Percentiles rank a stretch among this genome's conserved stretches.
Conservation (phyloP, 2,797 vertebrate species). For the Champsocephalus esox region DNA sequence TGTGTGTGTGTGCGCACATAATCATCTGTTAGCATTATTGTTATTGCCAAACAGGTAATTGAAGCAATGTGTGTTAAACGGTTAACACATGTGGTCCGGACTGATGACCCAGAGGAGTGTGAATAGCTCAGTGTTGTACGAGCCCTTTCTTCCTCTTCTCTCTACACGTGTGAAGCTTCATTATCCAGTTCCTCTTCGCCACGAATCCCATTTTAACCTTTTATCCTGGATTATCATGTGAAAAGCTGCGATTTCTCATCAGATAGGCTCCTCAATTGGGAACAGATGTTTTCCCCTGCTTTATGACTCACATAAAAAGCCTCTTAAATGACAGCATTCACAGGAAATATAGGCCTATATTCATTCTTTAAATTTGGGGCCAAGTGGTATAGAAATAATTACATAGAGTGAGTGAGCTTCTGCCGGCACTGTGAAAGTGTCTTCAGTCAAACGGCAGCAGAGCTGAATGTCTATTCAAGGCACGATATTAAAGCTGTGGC, state of each 20-base stretch:
- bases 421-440: constrained; percentile 28
- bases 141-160: constrained; percentile 43
- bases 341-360: constrained; percentile 80
- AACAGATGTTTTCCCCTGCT: constrained; percentile 82
- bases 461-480: constrained; percentile 49
- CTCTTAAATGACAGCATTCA: constrained; percentile 80
- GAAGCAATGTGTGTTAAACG: constrained; percentile 50
- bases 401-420: constrained; percentile 46
- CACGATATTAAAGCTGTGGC: constrained; percentile 35
- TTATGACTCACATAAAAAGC: constrained; percentile 83
- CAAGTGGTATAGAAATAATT: constrained; percentile 82
- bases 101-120: constrained; percentile 35
- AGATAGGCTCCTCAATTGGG: constrained; percentile 73
- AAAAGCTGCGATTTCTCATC: constrained; percentile 72
- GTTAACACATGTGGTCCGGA: constrained; percentile 31
- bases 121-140: constrained; percentile 30
- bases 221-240: constrained; percentile 77
- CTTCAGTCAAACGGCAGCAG: constrained; percentile 44
- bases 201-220: constrained; percentile 66
- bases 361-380: constrained; percentile 78
- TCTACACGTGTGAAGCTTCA: constrained; percentile 52
- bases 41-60: constrained; percentile 54
- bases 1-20: constrained; percentile 17
- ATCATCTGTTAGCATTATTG: constrained; percentile 41
- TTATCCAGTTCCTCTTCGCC: constrained; percentile 62